phyloP scores from a whole-genome alignment of 92 coral and sea anemone species.

The Plumapathes pennacea region DNA sequence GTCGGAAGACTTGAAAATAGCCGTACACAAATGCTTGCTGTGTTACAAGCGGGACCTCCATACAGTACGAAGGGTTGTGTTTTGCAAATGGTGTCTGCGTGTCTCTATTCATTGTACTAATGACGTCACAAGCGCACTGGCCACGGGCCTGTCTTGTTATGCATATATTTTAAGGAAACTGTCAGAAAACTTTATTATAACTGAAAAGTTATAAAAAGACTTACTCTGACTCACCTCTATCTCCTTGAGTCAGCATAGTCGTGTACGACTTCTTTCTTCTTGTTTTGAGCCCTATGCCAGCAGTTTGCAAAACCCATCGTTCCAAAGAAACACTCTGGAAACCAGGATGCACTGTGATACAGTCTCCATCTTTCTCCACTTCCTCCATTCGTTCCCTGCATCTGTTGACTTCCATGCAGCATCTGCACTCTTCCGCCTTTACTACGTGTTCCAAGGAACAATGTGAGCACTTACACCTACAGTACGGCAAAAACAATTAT shows the following conservation, averaged over 20 bases:
- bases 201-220: constrained; percentile 1
- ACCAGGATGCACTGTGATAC: constrained; percentile 55
- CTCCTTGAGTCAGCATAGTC: constrained; percentile 19
- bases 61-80: no score
- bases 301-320: constrained; percentile 59
- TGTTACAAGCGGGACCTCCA: no score
- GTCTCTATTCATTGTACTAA: no score
- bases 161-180: no score
- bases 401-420: constrained; percentile 39
- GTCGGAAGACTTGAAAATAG: no score
- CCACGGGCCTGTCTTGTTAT: no score
- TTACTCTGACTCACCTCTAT: constrained; percentile 27
- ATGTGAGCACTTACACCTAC: constrained; percentile 2
- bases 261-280: constrained; percentile 41
- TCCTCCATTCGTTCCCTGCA: constrained; percentile 43
- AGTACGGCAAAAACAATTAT: constrained; percentile 4
- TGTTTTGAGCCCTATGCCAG: constrained; percentile 40
- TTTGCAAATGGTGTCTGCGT: no score
- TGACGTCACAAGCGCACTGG: no score
- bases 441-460: constrained; percentile 23
- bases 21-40: no score
- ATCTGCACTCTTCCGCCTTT: constrained; percentile 38
- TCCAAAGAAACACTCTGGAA: constrained; percentile 45
- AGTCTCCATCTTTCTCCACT: constrained; percentile 13
- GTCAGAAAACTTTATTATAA: no score